A percentile compares a stretch with the other conserved stretches of the same genome.
Conservation (phyloP, 2,888 invertebrate genomes). For the Gymnosoma rotundatum region DNA sequence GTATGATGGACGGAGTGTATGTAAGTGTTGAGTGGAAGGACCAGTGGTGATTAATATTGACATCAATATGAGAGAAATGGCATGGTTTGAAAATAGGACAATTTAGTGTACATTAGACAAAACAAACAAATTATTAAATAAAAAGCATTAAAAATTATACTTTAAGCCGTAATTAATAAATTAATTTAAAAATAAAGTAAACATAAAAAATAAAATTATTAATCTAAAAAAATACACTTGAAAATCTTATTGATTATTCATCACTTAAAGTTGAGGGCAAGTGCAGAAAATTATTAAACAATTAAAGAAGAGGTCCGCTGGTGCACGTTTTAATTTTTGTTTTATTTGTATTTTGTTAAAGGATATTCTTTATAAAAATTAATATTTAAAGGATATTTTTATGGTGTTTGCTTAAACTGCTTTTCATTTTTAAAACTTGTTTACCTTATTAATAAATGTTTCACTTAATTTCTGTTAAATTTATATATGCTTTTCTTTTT, state of each 20-base stretch:
- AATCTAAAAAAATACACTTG: slow-evolving; percentile 24
- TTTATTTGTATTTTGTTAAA: slow-evolving; percentile 32
- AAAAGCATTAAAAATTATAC: slow-evolving; percentile 46
- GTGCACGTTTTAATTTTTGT: slow-evolving; percentile 54
- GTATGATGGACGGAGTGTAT: slow-evolving; percentile 40
- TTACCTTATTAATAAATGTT: slow-evolving; percentile 50
- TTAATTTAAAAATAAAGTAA: slow-evolving; percentile 46
- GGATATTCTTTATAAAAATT: slow-evolving; percentile 24
- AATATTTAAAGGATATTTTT: slow-evolving; percentile 17
- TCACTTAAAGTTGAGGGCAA: slow-evolving; percentile 27
- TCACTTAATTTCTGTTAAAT: slow-evolving; percentile 25
- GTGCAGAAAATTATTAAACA: slow-evolving; percentile 45
- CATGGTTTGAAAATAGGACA: slow-evolving; percentile 58
- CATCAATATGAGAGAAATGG: slow-evolving; percentile 54
- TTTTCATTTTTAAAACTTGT: slow-evolving; percentile 49
- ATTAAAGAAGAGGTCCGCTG: slow-evolving; percentile 36
- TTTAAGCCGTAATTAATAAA: slow-evolving; percentile 52
- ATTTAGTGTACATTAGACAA: slow-evolving; percentile 52
- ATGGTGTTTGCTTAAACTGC: slow-evolving; percentile 66
- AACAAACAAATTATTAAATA: slow-evolving; percentile 35
- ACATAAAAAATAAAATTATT: slow-evolving; percentile 32
- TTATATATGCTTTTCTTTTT: slow-evolving; percentile 25
- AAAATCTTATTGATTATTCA: slow-evolving; percentile 38
- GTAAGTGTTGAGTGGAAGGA: slow-evolving; percentile 49
- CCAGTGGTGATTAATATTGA: slow-evolving; percentile 47